These are phyloP conservation scores for Leucania comma DNA, from an alignment of 2,888 invertebrate species.

Conservation along the genomic window DNA sequence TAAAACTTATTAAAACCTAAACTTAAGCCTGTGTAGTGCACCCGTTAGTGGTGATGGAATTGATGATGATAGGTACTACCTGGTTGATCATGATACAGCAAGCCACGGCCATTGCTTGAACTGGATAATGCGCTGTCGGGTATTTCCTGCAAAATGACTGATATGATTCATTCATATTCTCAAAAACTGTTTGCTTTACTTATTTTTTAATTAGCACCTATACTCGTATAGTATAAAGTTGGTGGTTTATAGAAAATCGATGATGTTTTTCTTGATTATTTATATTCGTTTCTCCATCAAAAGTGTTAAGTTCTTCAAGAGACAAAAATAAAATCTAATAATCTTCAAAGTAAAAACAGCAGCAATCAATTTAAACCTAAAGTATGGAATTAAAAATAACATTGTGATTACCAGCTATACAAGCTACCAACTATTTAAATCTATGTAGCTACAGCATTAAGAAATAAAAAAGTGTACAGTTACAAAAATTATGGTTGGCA, in stretches of 20 bases:
- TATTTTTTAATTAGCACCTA: slow-evolving; percentile 25
- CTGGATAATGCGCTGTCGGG: slow-evolving; percentile 81
- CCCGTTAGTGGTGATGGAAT: not conserved
- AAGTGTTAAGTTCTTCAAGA: not conserved
- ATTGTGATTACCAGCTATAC: not conserved
- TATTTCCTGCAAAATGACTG: slow-evolving; percentile 76
- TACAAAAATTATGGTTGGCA: not conserved
- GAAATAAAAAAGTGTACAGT: not conserved
- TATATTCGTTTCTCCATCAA: fast-evolving
- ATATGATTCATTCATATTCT: slow-evolving; percentile 59
- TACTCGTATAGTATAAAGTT: not conserved
- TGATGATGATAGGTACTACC: slow-evolving; percentile 53
- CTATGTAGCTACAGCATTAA: too few species aligned
- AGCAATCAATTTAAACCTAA: too few species aligned
- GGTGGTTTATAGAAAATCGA: not conserved
- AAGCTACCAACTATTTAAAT: too few species aligned
- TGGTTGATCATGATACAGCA: slow-evolving; percentile 78
- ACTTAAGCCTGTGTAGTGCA: too few species aligned
- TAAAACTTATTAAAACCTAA: too few species aligned
- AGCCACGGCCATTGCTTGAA: slow-evolving; percentile 80
- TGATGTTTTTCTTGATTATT: not conserved
- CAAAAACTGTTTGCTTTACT: slow-evolving; percentile 26
- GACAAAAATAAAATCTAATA: not conserved
- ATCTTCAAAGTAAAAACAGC: not conserved
- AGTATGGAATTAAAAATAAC: not conserved